A percentile compares a stretch with the other conserved stretches of the same genome.
Evolutionary conservation across 2,113 vertebrate genomes (phyloP).

Genomic region (Ctenomys sociabilis): DNA sequence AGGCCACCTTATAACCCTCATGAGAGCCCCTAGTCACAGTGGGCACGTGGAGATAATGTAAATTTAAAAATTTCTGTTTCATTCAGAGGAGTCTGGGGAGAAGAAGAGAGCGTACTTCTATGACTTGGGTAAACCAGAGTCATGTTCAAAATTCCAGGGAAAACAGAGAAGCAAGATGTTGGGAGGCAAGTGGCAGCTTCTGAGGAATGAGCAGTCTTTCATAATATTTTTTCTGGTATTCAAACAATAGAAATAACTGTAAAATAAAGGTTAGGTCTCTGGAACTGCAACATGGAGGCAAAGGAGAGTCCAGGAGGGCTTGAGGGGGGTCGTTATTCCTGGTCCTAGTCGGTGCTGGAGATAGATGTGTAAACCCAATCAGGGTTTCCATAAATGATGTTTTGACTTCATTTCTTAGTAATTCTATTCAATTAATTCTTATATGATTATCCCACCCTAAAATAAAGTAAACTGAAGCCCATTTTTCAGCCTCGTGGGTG

Average conservation of each 20-base stretch:
- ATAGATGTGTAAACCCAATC: not conserved
- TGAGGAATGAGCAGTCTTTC: not conserved
- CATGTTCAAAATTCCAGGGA: not conserved
- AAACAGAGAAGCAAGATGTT: not conserved
- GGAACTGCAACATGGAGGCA: not conserved
- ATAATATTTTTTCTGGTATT: slow-evolving; percentile 7
- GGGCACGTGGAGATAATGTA: too few relatives aligned
- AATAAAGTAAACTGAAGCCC: not conserved
- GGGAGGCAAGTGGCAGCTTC: not conserved
- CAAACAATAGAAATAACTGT: slow-evolving; percentile 24
- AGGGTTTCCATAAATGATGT: not conserved
- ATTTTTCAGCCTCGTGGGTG: not conserved
- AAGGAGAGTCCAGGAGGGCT: not conserved
- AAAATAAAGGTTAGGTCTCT: not conserved
- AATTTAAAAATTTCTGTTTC: not conserved
- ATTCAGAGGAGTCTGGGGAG: not conserved
- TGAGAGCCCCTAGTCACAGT: not conserved
- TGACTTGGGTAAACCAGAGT: not conserved
- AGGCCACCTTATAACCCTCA: not conserved
- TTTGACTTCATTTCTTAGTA: not conserved
- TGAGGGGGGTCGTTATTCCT: too few relatives aligned
- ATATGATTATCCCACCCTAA: not conserved
- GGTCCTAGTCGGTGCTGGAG: not conserved
- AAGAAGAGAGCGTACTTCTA: not conserved
- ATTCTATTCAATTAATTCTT: not conserved